Evolutionary conservation across 2,113 vertebrate genomes (phyloP).

Genomic region (Muscicapa adusta): DNA sequence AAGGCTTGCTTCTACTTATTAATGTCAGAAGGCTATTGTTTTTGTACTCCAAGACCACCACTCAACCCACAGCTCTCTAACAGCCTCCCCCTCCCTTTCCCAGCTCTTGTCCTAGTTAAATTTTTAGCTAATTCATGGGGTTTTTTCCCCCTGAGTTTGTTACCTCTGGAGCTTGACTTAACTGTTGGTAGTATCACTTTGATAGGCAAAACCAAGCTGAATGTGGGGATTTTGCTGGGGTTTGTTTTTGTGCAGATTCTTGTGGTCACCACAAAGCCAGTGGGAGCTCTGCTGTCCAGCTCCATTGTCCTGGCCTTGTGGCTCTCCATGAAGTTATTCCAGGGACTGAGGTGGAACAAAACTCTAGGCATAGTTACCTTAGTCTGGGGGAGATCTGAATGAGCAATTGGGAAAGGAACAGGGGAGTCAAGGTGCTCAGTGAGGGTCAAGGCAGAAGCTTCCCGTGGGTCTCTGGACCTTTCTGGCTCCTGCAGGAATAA

Average conservation of each 20-base stretch:
- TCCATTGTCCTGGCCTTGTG: rapidly evolving
- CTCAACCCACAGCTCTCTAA: neutral
- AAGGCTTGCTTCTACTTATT: neutral
- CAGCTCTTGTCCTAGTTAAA: neutral
- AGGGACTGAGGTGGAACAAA: neutral
- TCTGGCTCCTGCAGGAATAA: neutral
- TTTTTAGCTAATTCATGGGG: neutral
- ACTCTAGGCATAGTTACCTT: neutral
- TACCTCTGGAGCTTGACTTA: neutral
- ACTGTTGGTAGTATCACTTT: neutral
- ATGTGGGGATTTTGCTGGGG: neutral
- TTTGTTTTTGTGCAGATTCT: neutral
- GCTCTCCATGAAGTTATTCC: neutral
- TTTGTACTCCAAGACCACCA: neutral
- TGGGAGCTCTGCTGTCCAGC: neutral
- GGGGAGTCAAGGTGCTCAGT: neutral
- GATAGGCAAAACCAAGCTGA: neutral
- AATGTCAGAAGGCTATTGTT: neutral
- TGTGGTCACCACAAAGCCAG: neutral
- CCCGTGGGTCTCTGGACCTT: neutral
- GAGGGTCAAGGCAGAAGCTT: neutral
- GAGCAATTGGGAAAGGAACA: neutral
- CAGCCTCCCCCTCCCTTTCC: neutral
- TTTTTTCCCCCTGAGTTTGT: neutral
- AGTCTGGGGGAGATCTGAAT: neutral